Evolutionary conservation across 2,113 vertebrate species (phyloP).

Genomic region (Rhabdornis inornatus): DNA sequence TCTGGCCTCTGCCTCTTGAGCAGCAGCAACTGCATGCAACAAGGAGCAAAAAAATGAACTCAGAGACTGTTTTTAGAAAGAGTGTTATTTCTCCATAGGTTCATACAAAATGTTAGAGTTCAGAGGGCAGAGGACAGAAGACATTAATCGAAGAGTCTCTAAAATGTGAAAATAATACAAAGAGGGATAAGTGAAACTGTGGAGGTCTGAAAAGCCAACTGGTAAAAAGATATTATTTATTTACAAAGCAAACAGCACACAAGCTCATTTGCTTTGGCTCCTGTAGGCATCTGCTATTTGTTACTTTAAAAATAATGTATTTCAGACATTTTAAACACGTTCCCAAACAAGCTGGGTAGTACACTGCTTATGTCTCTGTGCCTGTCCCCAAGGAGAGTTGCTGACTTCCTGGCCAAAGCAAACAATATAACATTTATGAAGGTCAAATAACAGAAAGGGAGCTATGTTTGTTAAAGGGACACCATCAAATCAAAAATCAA

Average conservation of each 20-base stretch:
- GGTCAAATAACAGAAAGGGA: constrained; percentile 30
- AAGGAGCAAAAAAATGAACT: not conserved
- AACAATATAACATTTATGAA: constrained; percentile 46
- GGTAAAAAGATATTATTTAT: constrained; percentile 4
- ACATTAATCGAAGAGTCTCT: not conserved
- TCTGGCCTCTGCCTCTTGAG: not conserved
- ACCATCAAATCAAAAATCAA: not conserved
- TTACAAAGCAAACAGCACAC: constrained; percentile 35
- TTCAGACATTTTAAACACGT: constrained; percentile 24
- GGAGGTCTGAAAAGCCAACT: constrained; percentile 2
- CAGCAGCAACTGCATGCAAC: not conserved
- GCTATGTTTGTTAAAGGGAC: not conserved
- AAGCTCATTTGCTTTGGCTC: not conserved
- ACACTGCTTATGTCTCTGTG: constrained; percentile 14
- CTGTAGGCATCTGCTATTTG: constrained; percentile 13
- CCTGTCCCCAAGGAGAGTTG: constrained; percentile 23
- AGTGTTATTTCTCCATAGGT: not conserved
- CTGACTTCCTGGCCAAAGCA: constrained; percentile 47
- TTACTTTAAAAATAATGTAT: constrained; percentile 20
- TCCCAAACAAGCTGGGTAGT: constrained; percentile 12
- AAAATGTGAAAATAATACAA: not conserved
- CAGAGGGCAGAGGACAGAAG: not conserved
- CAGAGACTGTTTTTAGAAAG: not conserved
- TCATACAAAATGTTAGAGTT: not conserved
- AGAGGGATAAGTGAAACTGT: not conserved